Base-by-base conservation (phyloP, 2,888 invertebrate species). In the Aspidiotus destructor region DNA sequence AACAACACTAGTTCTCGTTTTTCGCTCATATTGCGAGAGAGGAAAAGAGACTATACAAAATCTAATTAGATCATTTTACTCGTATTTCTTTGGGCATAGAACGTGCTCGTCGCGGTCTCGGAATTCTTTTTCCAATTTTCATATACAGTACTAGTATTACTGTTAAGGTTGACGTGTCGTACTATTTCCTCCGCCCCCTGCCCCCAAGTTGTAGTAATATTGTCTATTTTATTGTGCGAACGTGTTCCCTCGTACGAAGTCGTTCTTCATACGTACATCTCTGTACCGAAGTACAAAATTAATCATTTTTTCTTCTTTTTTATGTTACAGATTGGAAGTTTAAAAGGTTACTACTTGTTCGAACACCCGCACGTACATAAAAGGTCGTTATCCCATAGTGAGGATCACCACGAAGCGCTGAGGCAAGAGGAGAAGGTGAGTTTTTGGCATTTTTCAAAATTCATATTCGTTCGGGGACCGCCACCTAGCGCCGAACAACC, bases 351-450 rank as follows among this genome's bases (percentile, higher is more conserved):
- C 80, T 96, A 89, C 77, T 81, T 93, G 75, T 85, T 94, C 77
- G 87, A 89, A 75, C 93, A 94, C 78, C 85, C 86, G 73, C 86
- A 85, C 74, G 83, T 96, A 70, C 85, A 87, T 77, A 95, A 92
- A 79, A 83, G 96, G 72, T 95, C 95, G 11, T 78, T 87, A 65
- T 84, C 85, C 73, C 83, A 84, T 71, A 91, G 88, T 78, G 84
- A 85, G 74, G 83, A 85, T 74, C 90, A 92, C 79, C 89, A 92
- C 77, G 80, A 82, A 76, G 84, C 85, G 74, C 83, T 95, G 73
- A 84, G 83, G 73, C 83, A 86, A 70, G 93, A 95, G 79, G 82
- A 85, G 70, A 83, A 86, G 82, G 89, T 90, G 79, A 84, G 84
- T 78, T 41, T 8, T 28, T 28, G 28, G 28, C 28, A 28, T 28